These are phyloP conservation scores for Mycetomoellerius zeteki DNA, from an alignment of 1,140 invertebrate species.

Conservation along the genomic window DNA sequence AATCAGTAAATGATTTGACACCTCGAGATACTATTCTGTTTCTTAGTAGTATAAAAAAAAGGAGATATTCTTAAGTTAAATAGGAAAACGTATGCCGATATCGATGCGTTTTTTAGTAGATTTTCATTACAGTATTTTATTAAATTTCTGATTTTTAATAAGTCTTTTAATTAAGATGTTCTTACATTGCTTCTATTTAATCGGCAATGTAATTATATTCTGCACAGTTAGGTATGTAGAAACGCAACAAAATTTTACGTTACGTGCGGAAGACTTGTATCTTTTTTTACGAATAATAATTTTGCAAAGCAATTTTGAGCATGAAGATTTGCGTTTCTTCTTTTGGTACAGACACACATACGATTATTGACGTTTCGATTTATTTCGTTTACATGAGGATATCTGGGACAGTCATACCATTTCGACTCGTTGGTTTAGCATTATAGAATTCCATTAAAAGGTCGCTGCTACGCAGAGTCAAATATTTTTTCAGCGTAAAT, in stretches of 20 bases:
- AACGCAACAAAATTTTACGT: neutral
- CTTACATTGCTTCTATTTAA: neutral
- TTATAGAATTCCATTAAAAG: slow-evolving; percentile 23
- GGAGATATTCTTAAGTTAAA: neutral
- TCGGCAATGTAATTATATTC: slow-evolving; percentile 12
- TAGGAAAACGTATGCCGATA: too few species aligned
- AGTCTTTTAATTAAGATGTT: neutral
- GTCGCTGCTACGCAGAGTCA: neutral
- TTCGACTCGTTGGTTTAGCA: neutral
- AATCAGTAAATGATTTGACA: too few species aligned
- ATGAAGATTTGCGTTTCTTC: neutral
- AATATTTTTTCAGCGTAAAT: slow-evolving; percentile 54
- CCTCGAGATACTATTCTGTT: too few species aligned
- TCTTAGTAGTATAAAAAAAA: too few species aligned
- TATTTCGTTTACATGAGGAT: neutral
- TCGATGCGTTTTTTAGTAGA: neutral
- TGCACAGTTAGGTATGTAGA: too few species aligned
- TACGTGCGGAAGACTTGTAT: neutral
- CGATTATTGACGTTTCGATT: slow-evolving; percentile 5
- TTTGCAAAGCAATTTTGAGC: neutral
- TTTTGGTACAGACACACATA: neutral
- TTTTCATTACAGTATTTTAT: neutral
- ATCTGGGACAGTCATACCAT: neutral
- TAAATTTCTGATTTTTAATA: neutral
- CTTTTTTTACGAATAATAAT: neutral